phyloP scores from a whole-genome alignment of 2,797 vertebrate genomes.

The Podarcis siculus region DNA sequence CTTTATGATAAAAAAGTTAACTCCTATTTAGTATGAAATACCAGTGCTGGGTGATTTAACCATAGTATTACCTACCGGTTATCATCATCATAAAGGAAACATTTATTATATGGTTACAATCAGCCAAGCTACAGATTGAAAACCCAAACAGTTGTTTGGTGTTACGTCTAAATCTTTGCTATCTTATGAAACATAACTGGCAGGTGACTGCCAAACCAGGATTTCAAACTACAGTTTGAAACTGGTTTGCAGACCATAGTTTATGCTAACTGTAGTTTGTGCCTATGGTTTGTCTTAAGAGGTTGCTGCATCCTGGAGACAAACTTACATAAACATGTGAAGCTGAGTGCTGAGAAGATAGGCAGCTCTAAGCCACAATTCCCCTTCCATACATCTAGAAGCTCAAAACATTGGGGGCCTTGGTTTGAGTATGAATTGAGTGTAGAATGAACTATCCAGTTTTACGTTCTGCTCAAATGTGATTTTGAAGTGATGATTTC shows the following conservation, averaged over 20 bases:
- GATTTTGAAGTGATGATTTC: conserved; percentile 19
- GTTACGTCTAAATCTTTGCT: not conserved
- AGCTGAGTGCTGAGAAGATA: not conserved
- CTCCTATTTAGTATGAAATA: not conserved
- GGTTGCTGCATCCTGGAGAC: not conserved
- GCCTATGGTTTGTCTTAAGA: not conserved
- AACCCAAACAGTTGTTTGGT: not conserved
- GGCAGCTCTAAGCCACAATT: not conserved
- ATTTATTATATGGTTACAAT: not conserved
- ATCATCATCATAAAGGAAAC: not conserved
- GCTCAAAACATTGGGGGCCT: not conserved
- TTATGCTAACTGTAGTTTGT: not conserved
- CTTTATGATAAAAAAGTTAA: not conserved
- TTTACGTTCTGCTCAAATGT: conserved; percentile 14
- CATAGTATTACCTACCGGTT: not conserved
- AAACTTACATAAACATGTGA: not conserved
- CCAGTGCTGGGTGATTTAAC: not conserved
- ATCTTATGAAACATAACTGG: not conserved
- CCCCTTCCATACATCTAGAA: too few relatives aligned
- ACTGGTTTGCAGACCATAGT: not conserved
- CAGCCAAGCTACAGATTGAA: not conserved
- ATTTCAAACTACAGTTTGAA: not conserved
- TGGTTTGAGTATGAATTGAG: not conserved
- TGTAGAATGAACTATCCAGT: not conserved
- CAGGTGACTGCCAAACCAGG: not conserved